Conservation (phyloP, 2,113 vertebrate species). For the Osmerus mordax region DNA sequence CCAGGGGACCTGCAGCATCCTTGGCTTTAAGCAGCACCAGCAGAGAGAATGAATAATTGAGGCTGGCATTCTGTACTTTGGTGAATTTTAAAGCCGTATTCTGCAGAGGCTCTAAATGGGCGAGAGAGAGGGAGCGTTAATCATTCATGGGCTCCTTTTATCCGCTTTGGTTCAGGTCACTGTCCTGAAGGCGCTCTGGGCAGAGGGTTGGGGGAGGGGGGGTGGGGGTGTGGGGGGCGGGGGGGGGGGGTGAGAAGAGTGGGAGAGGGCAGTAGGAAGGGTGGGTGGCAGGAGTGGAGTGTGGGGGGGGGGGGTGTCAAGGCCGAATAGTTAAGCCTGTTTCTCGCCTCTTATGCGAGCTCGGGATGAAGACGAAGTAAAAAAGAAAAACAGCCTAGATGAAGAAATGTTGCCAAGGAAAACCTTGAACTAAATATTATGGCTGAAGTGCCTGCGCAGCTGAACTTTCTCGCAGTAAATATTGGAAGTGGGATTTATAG, state of each 20-base stretch:
- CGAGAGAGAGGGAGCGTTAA: constrained; percentile 54
- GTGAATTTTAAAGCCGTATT: constrained; percentile 73
- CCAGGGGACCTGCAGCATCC: constrained; percentile 39
- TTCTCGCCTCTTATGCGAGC: constrained; percentile 8
- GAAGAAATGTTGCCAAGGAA: constrained; percentile 20
- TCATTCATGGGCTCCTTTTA: constrained; percentile 76
- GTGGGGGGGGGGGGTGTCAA: constrained; percentile 18
- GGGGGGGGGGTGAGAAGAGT: constrained; percentile 1
- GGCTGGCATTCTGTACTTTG: constrained; percentile 68
- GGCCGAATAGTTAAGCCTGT: constrained; percentile 37
- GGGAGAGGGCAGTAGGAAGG: constrained; percentile 2
- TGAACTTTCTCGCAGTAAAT: constrained; percentile 24
- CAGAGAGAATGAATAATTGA: constrained; percentile 73
- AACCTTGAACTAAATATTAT: constrained; percentile 35
- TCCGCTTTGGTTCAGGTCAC: constrained; percentile 66
- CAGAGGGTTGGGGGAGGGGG: constrained; percentile 16
- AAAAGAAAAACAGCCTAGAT: background rate
- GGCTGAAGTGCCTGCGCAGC: constrained; percentile 4
- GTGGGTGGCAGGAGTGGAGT: constrained; percentile 1
- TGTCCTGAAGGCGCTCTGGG: constrained; percentile 55
- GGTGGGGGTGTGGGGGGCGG: no score
- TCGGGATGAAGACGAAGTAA: background rate
- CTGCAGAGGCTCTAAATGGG: constrained; percentile 73
- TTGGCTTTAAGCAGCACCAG: constrained; percentile 48
- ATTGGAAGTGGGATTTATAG: constrained; percentile 20